Evolutionary conservation across 2,888 invertebrate genomes (phyloP), one percentile per base, ranked within the genome.

Genomic region (Caenorhabditis wallacei): DNA sequence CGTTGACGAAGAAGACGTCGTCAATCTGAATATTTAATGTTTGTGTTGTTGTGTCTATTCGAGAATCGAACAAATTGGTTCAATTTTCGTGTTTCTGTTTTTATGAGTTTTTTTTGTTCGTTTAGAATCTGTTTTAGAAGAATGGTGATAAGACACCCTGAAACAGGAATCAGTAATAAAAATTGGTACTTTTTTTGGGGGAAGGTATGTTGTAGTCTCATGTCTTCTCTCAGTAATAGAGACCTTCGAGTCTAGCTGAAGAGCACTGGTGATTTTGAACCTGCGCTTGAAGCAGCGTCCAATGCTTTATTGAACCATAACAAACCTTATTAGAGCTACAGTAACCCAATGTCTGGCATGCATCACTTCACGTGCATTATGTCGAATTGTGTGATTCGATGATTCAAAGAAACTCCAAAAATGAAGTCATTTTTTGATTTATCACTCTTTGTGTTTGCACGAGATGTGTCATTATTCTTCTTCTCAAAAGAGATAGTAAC

Each of bases 11-110:
- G n/a, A 26, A 48, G 63, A 66, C 40, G 64, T 80, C 69, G 74
- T 80, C 74, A 80, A 74, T 80, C 74, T 80, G 80, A 80, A 80
- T 80, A 43, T 30, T 2, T 10, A 71, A 80, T 80, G 53, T 48
- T 18, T 2, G 46, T 48, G 46, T 40, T 13, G 61, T 8, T 0
- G 1, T 30, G 20, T 13, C 43, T 18, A 4, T 18, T 37, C 35
- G 43, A 43, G 43, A 59, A 40, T 16, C 43, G 35, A n/a, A 69
- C 72, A 72, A 71, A 71, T 59, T 35, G 69, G 43, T 43, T 46
- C 16, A 48, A 18, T 53, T 66, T 30, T 53, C 37, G 40, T 26
- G 30, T 24, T 22, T 46, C 24, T 16, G 22, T 56, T 30, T 18
- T 46, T 43, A 11, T 37, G 22, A 18, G 8, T 54, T 54, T 68